Percentiles rank a stretch among this genome's conserved stretches.
Conservation (phyloP, 1,140 invertebrate species). For the Atta colombica region DNA sequence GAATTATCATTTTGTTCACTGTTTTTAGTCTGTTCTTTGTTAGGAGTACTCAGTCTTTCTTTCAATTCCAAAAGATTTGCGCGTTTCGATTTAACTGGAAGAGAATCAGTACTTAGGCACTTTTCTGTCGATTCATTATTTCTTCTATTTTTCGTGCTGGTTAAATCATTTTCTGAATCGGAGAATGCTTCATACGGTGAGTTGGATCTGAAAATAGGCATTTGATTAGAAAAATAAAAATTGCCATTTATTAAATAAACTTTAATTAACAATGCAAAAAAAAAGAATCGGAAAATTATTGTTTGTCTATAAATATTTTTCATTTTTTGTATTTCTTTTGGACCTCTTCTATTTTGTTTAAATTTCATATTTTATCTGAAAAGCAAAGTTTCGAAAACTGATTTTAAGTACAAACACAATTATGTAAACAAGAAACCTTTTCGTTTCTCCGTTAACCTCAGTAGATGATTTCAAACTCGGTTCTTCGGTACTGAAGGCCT, state of each 20-base stretch:
- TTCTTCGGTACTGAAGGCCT: constrained; percentile 79
- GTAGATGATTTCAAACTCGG: constrained; percentile 71
- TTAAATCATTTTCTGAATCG: constrained; percentile 78
- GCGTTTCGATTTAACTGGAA: constrained; percentile 75
- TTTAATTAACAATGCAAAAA: neutral
- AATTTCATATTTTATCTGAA: constrained; percentile 27
- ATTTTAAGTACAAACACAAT: constrained; percentile 14
- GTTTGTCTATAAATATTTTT: neutral
- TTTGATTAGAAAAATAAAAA: constrained; percentile 16
- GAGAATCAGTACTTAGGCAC: constrained; percentile 81
- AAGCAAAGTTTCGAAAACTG: neutral
- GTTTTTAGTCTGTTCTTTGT: constrained; percentile 74
- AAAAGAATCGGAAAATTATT: neutral
- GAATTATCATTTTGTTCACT: constrained; percentile 66
- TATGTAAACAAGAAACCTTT: constrained; percentile 71
- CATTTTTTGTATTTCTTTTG: neutral
- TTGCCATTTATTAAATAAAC: neutral
- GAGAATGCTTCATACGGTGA: constrained; percentile 74
- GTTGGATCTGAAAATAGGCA: constrained; percentile 66
- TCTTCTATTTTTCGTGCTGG: constrained; percentile 78
- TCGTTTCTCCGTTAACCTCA: constrained; percentile 78
- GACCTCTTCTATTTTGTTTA: neutral
- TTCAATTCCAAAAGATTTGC: constrained; percentile 76
- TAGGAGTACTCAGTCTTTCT: constrained; percentile 69
- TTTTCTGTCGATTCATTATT: constrained; percentile 81